phyloP scores from a whole-genome alignment of 2,113 vertebrate species.

The Proterorhinus semilunaris region DNA sequence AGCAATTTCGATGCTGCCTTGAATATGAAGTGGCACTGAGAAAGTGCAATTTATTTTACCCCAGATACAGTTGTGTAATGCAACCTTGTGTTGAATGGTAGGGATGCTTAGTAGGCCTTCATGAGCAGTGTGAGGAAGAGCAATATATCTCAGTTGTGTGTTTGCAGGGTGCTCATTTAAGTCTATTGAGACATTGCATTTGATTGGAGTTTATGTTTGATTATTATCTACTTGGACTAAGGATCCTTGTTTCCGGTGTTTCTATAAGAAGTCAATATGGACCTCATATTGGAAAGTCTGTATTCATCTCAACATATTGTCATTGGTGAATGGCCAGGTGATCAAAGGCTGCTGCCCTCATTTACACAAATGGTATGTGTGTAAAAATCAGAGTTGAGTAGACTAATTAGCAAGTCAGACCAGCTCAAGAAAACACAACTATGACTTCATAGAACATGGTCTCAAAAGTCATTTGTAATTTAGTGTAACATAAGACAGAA shows the following conservation, averaged over 20 bases:
- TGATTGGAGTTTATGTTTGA: constrained; percentile 68
- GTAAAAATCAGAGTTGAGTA: constrained; percentile 50
- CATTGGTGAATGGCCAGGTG: constrained; percentile 68
- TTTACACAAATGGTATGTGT: constrained; percentile 56
- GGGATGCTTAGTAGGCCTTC: constrained; percentile 51
- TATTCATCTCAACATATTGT: constrained; percentile 62
- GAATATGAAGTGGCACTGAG: constrained; percentile 67
- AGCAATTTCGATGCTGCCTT: constrained; percentile 53
- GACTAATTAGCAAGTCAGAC: constrained; percentile 67
- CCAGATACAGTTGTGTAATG: constrained; percentile 54
- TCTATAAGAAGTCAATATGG: constrained; percentile 66
- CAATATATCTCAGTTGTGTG: constrained; percentile 49
- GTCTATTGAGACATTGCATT: constrained; percentile 52
- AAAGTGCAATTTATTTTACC: constrained; percentile 63
- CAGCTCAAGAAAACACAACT: constrained; percentile 59
- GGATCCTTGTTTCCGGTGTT: constrained; percentile 57
- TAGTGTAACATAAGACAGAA: constrained; percentile 56
- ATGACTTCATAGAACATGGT: constrained; percentile 64
- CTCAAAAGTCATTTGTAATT: constrained; percentile 56
- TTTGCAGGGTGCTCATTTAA: constrained; percentile 32
- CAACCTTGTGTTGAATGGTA: constrained; percentile 50
- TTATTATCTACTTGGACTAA: constrained; percentile 70
- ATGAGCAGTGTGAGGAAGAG: constrained; percentile 20
- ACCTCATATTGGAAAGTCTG: constrained; percentile 69
- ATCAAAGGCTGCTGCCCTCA: constrained; percentile 59